Base-by-base conservation (phyloP, 2,888 invertebrate species). In the Cephus pulcher region DNA sequence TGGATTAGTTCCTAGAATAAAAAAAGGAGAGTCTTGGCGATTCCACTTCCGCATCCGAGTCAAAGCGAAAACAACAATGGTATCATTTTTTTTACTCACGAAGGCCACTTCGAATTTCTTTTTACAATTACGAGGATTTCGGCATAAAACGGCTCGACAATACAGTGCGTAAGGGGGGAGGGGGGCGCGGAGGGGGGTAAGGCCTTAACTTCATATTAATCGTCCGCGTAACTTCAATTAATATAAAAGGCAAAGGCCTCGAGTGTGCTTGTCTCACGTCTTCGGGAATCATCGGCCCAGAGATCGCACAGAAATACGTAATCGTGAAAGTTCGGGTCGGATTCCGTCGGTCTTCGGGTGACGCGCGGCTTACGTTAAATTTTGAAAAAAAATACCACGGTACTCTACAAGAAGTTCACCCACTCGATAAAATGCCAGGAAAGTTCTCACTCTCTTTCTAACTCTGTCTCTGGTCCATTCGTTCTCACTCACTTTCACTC, bases 101-200 rank as follows among this genome's bases (percentile, higher is more conserved):
- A 91, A 91, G 91, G 91, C 91, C 91, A 91, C 91, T 91, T 91
- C 89, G 88, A 91, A 90, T 89, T 87, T 85, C 81, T 85, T 86
- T 86, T 85, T 86, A 87, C 84, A 88, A 85, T 86, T 88, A 88
- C 86, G 87, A 88, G 87, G 87, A 86, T 71, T 83, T 79, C 80
- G 76, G 80, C 80, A 83, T 83, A 71, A 56, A 56, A 71, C 71
- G 34, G 32, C 12, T 71, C 71, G 71, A 71, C 71, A 1, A 32
- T 71, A 71, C 33, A 32, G 71, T 32, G 32, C 1, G 35, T 35
- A 12, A 35, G 35, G 12, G 30, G 30, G 30, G 12, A 12, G 35
- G 35, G 35, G 11, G 3, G 12, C 0, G 12, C 11, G 11, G 1
- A 1, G 15, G 4, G 9, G 9, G 6, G 9, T 32, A 71, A 32